These are phyloP conservation scores for Lithophane socia DNA, from an alignment of 2,888 invertebrate species.

Conservation along the genomic window DNA sequence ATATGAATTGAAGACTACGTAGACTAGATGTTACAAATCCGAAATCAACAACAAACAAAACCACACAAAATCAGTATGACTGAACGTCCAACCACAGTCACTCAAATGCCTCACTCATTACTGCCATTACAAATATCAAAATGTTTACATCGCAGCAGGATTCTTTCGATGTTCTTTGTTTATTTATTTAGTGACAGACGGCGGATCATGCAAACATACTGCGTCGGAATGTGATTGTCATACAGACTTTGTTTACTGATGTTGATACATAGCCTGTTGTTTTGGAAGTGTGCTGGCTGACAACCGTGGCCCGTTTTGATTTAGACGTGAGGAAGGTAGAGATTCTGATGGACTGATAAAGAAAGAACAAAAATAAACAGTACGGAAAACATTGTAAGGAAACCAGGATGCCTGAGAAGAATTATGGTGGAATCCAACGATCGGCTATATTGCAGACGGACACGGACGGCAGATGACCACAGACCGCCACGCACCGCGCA, in stretches of 20 bases:
- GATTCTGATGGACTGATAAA: not conserved
- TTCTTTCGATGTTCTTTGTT: slow-evolving; percentile 62
- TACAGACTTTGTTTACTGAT: slow-evolving; percentile 55
- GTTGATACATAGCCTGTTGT: slow-evolving; percentile 47
- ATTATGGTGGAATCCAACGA: no score
- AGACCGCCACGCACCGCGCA: no score
- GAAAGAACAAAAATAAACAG: no score
- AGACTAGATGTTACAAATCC: not conserved
- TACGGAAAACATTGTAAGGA: no score
- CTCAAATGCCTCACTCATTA: slow-evolving; percentile 54
- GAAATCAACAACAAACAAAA: slow-evolving; percentile 11
- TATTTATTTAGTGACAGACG: slow-evolving; percentile 61
- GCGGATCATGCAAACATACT: slow-evolving; percentile 53
- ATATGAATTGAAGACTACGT: not conserved
- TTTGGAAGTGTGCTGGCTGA: slow-evolving; percentile 46
- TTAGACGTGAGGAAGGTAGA: not conserved
- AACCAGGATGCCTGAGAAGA: no score
- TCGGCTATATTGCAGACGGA: no score
- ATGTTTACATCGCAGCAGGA: slow-evolving; percentile 60
- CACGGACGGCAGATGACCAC: no score
- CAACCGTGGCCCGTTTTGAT: slow-evolving; percentile 3
- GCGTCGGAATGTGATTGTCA: slow-evolving; percentile 64
- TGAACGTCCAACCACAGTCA: slow-evolving; percentile 3
- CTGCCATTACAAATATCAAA: slow-evolving; percentile 39
- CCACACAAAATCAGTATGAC: not conserved